These are phyloP conservation scores for Drosophila siamana DNA, from an alignment of 2,888 invertebrate genomes.

Conservation along the genomic window DNA sequence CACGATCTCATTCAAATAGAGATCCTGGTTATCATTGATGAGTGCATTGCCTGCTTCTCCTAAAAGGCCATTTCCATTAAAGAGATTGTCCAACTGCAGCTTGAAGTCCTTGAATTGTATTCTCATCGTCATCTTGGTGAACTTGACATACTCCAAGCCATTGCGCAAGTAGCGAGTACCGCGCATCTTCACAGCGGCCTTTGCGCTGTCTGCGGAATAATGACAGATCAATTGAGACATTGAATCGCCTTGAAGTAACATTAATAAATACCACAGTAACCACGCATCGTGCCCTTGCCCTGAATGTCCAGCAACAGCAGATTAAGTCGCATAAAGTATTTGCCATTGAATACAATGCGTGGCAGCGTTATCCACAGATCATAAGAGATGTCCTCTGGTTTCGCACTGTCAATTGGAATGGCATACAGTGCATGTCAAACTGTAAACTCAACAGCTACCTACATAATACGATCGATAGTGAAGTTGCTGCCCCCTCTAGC, in stretches of 20 bases:
- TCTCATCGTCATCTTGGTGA: conserved; percentile 82
- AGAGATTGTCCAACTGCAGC: conserved; percentile 83
- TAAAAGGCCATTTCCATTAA: conserved; percentile 83
- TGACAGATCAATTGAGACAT: neutral
- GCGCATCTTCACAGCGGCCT: conserved; percentile 83
- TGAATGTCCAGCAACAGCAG: conserved; percentile 83
- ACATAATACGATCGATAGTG: conserved; percentile 84
- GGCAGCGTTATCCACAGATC: conserved; percentile 84
- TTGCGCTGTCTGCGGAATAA: conserved; percentile 79
- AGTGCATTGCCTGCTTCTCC: conserved; percentile 84
- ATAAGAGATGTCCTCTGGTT: conserved; percentile 81
- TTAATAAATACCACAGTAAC: conserved; percentile 77
- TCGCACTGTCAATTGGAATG: conserved; percentile 70
- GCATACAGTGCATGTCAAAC: too few species aligned
- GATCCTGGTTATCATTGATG: conserved; percentile 84
- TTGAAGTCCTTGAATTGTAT: conserved; percentile 83
- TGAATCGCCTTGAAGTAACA: neutral
- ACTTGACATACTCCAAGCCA: conserved; percentile 83
- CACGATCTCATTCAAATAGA: conserved; percentile 84
- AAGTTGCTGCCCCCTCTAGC: conserved; percentile 85
- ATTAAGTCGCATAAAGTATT: conserved; percentile 83
- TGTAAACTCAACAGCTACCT: conserved; percentile 24
- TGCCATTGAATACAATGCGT: conserved; percentile 83
- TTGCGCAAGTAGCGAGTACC: conserved; percentile 77
- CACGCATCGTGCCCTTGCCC: conserved; percentile 84